These are phyloP conservation scores for Zaprionus camerounensis DNA, from an alignment of 1,140 invertebrate genomes.

Conservation along the genomic window DNA sequence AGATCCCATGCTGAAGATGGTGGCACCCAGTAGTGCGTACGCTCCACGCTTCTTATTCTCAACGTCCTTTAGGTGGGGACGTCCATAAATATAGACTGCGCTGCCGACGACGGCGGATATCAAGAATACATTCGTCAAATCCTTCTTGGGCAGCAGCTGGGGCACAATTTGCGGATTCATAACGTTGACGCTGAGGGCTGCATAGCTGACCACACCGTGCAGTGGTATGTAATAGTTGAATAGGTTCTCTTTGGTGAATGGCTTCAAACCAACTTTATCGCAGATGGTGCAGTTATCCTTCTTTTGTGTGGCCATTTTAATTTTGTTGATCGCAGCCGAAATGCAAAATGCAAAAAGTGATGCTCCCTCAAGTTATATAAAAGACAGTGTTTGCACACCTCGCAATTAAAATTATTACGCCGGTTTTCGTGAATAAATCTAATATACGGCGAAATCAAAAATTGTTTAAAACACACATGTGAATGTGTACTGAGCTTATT, in stretches of 20 bases:
- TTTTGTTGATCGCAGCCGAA: conserved; percentile 15
- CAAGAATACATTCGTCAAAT: conserved; percentile 85
- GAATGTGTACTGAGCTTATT: not conserved
- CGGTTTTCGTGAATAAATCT: conserved; percentile 17
- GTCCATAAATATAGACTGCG: conserved; percentile 87
- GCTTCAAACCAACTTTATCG: conserved; percentile 86
- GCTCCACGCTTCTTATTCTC: conserved; percentile 84
- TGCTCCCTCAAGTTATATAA: conserved; percentile 72
- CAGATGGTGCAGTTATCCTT: conserved; percentile 74
- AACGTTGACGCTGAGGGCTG: conserved; percentile 87
- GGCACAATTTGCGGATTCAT: conserved; percentile 88
- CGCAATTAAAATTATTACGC: conserved; percentile 15
- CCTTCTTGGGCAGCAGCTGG: conserved; percentile 84
- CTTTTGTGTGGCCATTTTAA: conserved; percentile 64
- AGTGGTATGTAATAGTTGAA: conserved; percentile 87
- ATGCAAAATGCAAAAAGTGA: conserved; percentile 65
- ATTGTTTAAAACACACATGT: not conserved
- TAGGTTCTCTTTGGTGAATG: conserved; percentile 86
- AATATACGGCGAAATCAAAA: not conserved
- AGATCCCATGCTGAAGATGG: conserved; percentile 90
- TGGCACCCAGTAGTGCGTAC: conserved; percentile 87
- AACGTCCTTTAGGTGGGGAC: conserved; percentile 85
- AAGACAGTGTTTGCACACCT: conserved; percentile 59
- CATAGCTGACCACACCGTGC: conserved; percentile 87
- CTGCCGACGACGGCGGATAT: conserved; percentile 87